phyloP scores from a whole-genome alignment of 2,888 invertebrate genomes.

The Drosophila ustulata region DNA sequence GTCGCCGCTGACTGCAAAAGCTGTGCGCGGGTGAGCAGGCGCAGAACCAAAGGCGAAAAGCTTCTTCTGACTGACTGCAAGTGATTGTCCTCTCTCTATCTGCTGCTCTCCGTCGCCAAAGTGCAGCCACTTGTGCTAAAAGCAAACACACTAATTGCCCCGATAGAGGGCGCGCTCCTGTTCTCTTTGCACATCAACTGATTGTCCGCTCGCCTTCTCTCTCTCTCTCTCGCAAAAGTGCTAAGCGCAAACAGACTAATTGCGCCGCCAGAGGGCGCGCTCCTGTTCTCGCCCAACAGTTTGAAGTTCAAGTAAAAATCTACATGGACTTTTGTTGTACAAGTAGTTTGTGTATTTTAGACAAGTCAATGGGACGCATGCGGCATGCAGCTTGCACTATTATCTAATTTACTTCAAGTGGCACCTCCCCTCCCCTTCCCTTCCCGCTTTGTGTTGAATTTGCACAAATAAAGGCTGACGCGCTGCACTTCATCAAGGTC shows the following conservation, averaged over 20 bases:
- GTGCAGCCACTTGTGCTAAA: not conserved
- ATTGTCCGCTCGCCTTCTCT: too few relatives aligned
- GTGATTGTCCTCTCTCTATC: not conserved
- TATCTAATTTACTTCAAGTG: slow-evolving; percentile 58
- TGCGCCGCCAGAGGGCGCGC: slow-evolving; percentile 46
- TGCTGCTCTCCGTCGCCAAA: not conserved
- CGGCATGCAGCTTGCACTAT: slow-evolving; percentile 25
- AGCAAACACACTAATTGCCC: slow-evolving; percentile 68
- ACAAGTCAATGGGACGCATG: slow-evolving; percentile 12
- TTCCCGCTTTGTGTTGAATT: not conserved
- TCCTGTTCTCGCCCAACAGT: slow-evolving; percentile 53
- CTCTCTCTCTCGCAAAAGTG: slow-evolving; percentile 27
- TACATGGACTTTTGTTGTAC: slow-evolving; percentile 21
- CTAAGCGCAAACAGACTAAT: slow-evolving; percentile 63
- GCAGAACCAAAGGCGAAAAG: slow-evolving; percentile 56
- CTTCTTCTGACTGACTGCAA: slow-evolving; percentile 51
- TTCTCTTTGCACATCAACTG: slow-evolving; percentile 22
- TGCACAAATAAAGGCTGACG: slow-evolving; percentile 45
- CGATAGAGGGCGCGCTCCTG: slow-evolving; percentile 51
- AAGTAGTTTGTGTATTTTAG: slow-evolving; percentile 15
- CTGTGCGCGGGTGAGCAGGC: slow-evolving; percentile 55
- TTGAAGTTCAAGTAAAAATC: slow-evolving; percentile 63
- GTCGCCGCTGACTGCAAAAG: slow-evolving; percentile 5
- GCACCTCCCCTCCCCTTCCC: slow-evolving; percentile 2
- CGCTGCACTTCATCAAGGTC: slow-evolving; percentile 67